Percentiles rank a stretch among this genome's conserved stretches.
These are phyloP conservation scores for Dynastes hyllus DNA, from an alignment of 2,888 invertebrate genomes.

Conservation along the genomic window DNA sequence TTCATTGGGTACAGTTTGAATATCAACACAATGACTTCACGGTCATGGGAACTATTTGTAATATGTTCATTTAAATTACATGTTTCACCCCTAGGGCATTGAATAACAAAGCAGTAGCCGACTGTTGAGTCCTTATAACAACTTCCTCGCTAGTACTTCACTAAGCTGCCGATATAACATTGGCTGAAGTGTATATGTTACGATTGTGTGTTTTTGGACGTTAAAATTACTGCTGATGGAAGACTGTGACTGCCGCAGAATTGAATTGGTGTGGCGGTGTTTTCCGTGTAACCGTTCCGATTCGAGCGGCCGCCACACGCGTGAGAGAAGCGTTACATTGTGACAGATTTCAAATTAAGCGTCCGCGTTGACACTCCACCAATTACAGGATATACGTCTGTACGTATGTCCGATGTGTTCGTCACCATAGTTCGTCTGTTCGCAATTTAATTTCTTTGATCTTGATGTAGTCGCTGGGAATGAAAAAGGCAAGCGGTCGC, in stretches of 20 bases:
- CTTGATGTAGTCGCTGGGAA: background rate
- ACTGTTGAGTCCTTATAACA: no score
- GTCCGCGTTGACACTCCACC: background rate
- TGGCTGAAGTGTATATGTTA: background rate
- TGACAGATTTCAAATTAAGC: conserved; percentile 14
- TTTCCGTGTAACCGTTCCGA: background rate
- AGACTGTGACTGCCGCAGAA: conserved; percentile 10
- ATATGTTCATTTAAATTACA: no score
- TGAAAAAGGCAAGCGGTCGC: background rate
- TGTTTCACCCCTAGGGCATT: no score
- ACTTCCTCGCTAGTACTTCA: background rate
- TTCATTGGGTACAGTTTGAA: no score
- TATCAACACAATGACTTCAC: no score
- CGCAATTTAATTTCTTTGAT: conserved; percentile 28
- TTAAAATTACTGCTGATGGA: background rate
- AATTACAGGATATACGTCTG: conserved; percentile 9
- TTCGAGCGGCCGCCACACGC: background rate
- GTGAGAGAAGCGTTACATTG: background rate
- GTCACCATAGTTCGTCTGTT: background rate
- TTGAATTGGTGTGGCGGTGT: conserved; percentile 26
- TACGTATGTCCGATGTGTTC: background rate
- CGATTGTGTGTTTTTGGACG: background rate
- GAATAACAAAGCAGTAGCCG: no score
- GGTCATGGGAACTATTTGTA: no score
- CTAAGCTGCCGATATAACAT: background rate